Conservation (phyloP, 2,113 vertebrate species). For the Leuciscus idus region DNA sequence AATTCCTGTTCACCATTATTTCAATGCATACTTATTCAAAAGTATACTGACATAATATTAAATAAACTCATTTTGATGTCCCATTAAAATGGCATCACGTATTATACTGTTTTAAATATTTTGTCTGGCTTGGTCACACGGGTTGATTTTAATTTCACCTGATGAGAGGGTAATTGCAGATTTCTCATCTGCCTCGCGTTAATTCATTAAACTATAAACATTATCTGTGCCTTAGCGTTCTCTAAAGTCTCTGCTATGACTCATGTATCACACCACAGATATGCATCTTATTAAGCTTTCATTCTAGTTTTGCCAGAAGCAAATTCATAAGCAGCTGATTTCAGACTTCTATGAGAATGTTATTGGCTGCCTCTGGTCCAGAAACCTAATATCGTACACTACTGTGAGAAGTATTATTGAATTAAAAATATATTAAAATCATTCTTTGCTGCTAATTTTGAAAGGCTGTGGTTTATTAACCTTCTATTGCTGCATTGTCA, state of each 20-base stretch:
- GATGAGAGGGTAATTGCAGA: constrained; percentile 34
- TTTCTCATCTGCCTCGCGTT: constrained; percentile 10
- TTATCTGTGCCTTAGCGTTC: not conserved
- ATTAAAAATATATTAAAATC: constrained; percentile 54
- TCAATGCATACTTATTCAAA: too few relatives aligned
- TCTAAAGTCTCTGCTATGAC: constrained; percentile 1
- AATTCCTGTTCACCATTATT: not conserved
- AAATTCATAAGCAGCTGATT: constrained; percentile 45
- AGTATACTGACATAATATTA: too few relatives aligned
- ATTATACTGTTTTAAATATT: not conserved
- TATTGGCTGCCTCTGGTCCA: not conserved
- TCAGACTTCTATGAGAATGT: constrained; percentile 13
- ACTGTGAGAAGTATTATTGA: constrained; percentile 39
- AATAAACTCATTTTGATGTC: not conserved
- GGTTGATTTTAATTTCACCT: constrained; percentile 18
- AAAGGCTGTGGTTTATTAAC: constrained; percentile 52
- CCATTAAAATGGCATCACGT: not conserved
- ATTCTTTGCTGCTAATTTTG: constrained; percentile 48
- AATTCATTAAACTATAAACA: not conserved
- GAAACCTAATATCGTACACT: constrained; percentile 7
- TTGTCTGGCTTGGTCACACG: not conserved
- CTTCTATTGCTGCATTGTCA: constrained; percentile 44
- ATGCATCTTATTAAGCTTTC: constrained; percentile 43
- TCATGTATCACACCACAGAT: constrained; percentile 40
- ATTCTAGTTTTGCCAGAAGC: constrained; percentile 36